Base-by-base conservation (phyloP, 2,888 invertebrate species). In the Balanococcus diminutus region DNA sequence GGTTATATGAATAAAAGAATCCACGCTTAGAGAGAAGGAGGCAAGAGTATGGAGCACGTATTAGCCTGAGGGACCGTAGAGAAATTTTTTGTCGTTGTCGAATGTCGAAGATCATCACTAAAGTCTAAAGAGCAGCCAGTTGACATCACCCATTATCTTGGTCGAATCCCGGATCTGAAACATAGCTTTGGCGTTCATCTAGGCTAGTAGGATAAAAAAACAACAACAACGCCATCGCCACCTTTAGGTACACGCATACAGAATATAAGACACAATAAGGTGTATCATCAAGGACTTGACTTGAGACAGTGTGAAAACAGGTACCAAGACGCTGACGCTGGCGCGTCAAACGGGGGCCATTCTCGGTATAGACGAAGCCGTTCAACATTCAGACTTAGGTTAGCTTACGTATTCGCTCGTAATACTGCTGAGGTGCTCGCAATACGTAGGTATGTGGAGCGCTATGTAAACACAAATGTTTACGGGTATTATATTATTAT, bases 141-240 rank as follows among this genome's bases (percentile, higher is more conserved):
- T 56, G 56, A 56, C 56, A 56, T 56, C 56, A 56, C 22, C 56
- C 22, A 56, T 56, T 56, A 56, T 56, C 22, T 56, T 22, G 56
- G 22, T 22, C 56, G 56, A 56, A 22, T 56, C 56, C 56, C 56
- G 56, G 56, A 56, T 56, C 56, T 56, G n/a, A 56, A 56, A 56
- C 56, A n/a, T n/a, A 19, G 56, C 56, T 56, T 22, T 22, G 9
- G 2, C 22, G 56, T 56, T 22, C 56, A 56, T 56, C 56, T 56
- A 56, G 56, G 56, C 56, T 56, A 56, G 56, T 56, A 56, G 56
- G 56, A 56, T 56, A 56, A 22, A 56, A 46, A 46, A 46, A 46
- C 16, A n/a, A 46, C 16, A n/a, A 19, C 56, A 56, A 56, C 51
- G 51, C 51, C 51, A 51, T 56, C 56, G 56, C 22, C 56, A 56